phyloP scores from a whole-genome alignment of 2,113 vertebrate genomes.

The Jacana jacana region DNA sequence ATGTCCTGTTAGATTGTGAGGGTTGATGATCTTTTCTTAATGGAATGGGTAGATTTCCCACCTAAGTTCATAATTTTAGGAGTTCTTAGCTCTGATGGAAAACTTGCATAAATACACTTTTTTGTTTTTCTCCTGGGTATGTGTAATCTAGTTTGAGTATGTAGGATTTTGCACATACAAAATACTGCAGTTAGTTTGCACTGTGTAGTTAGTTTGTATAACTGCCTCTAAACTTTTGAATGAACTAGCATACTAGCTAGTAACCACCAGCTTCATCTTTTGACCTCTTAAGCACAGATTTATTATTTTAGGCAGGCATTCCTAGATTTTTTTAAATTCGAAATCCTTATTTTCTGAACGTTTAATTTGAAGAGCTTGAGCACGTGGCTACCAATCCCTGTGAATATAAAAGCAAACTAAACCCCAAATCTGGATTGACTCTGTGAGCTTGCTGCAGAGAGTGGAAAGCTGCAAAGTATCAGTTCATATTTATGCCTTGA shows the following conservation, averaged over 20 bases:
- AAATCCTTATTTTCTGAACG: not conserved
- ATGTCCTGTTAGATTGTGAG: slow-evolving; percentile 18
- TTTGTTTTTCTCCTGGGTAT: not conserved
- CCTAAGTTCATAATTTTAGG: not conserved
- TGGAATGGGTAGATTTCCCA: not conserved
- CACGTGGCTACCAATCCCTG: not conserved
- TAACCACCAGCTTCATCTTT: not conserved
- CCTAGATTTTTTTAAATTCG: not conserved
- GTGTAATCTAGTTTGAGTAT: not conserved
- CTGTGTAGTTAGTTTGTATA: not conserved
- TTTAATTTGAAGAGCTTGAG: not conserved
- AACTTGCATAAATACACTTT: not conserved
- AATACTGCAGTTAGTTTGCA: not conserved
- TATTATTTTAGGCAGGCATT: not conserved
- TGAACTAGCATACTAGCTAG: not conserved
- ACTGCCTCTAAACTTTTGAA: not conserved
- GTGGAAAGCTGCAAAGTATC: not conserved
- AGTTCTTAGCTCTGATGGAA: not conserved
- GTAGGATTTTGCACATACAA: not conserved
- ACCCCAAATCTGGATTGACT: not conserved
- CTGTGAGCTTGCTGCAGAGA: not conserved
- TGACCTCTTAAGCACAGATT: not conserved
- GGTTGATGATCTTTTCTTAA: slow-evolving; percentile 41
- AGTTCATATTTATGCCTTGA: not conserved
- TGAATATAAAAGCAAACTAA: not conserved